Evolutionary conservation across 2,113 vertebrate genomes (phyloP).

Genomic region (Catharus fuscescens): DNA sequence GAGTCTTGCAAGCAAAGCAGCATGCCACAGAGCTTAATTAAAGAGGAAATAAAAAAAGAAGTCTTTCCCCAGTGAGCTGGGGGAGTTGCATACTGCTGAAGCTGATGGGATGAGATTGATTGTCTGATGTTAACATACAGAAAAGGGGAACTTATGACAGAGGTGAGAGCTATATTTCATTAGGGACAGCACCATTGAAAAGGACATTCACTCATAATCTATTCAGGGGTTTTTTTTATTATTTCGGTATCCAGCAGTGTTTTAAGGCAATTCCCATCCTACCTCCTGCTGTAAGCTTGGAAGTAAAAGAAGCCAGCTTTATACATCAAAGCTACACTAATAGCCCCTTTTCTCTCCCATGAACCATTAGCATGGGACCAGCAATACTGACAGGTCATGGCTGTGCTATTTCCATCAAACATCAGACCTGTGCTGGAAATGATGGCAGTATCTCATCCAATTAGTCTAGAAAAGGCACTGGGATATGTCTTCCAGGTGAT

Average conservation of each 20-base stretch:
- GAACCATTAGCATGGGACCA: neutral
- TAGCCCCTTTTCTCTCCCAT: neutral
- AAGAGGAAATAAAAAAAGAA: slow-evolving; percentile 22
- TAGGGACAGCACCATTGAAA: slow-evolving; percentile 12
- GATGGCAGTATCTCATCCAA: neutral
- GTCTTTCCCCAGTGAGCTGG: neutral
- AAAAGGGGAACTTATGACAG: neutral
- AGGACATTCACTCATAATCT: neutral
- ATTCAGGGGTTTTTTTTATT: neutral
- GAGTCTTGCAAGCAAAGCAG: slow-evolving; percentile 17
- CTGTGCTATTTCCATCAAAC: slow-evolving; percentile 18
- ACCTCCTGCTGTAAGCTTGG: slow-evolving; percentile 14
- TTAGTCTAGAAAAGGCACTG: neutral
- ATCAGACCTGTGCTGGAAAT: neutral
- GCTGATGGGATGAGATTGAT: slow-evolving; percentile 12
- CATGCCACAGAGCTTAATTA: slow-evolving; percentile 30
- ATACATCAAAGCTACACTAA: neutral
- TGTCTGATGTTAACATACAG: slow-evolving; percentile 8
- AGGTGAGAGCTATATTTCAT: neutral
- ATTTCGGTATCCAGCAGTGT: slow-evolving; percentile 33
- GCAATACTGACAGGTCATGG: neutral
- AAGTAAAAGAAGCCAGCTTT: slow-evolving; percentile 12
- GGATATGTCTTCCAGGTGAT: neutral
- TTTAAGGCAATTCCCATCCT: slow-evolving; percentile 39
- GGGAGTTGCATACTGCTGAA: slow-evolving; percentile 6